Conservation (phyloP, 2,797 vertebrate species). For the Sebastes oblongus region DNA sequence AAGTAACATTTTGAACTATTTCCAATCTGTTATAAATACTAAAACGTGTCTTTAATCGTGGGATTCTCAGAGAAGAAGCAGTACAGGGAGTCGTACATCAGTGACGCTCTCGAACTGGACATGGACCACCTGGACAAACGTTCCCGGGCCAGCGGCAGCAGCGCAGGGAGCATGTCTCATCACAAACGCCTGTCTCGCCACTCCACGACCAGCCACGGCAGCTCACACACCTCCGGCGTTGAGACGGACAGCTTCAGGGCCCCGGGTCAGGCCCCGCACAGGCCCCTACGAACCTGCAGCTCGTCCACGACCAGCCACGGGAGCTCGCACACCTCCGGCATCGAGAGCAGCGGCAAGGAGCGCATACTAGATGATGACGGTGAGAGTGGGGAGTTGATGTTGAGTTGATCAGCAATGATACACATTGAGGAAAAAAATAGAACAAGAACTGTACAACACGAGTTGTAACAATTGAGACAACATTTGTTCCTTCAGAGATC, state of each 20-base stretch:
- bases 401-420: neutral
- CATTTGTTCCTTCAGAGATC: conserved; percentile 85
- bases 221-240: conserved; percentile 96
- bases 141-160: conserved; percentile 95
- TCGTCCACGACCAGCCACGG: conserved; percentile 94
- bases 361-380: conserved; percentile 93
- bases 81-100: conserved; percentile 98
- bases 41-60: neutral
- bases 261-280: conserved; percentile 78
- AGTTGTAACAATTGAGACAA: neutral
- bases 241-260: conserved; percentile 90
- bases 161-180: conserved; percentile 86
- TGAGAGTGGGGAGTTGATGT: conserved; percentile 46
- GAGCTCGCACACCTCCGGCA: conserved; percentile 96
- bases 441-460: neutral
- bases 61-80: conserved; percentile 92
- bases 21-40: too few relatives aligned
- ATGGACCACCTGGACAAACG: conserved; percentile 96
- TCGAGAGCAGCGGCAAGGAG: conserved; percentile 95
- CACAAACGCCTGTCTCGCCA: conserved; percentile 92
- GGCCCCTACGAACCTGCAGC: conserved; percentile 91
- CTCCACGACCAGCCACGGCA: conserved; percentile 93
- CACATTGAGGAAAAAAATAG: too few relatives aligned
- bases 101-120: conserved; percentile 95
- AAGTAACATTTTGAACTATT: neutral